phyloP scores from a whole-genome alignment of 1,140 invertebrate species.

The Drosophila rhopaloa region DNA sequence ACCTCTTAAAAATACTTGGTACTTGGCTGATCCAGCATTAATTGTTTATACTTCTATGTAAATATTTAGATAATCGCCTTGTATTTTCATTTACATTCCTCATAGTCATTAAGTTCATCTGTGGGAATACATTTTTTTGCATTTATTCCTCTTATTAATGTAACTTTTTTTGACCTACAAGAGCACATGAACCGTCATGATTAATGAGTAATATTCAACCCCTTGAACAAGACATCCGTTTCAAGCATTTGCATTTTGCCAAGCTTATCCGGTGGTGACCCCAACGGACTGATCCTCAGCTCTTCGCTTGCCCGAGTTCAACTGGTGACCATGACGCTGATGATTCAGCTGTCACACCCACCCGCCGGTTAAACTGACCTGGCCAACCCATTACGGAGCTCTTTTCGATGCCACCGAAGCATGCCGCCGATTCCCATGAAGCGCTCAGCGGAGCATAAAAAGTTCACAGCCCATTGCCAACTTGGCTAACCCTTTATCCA shows the following conservation, averaged over 20 bases:
- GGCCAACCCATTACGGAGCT: conserved; percentile 22
- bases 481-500: conserved; percentile 12
- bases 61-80: no score
- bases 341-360: conserved; percentile 23
- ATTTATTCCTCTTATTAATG: no score
- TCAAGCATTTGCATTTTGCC: not conserved
- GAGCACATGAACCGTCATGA: not conserved
- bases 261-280: conserved; percentile 9
- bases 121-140: no score
- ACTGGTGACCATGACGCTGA: conserved; percentile 6
- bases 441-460: conserved; percentile 61
- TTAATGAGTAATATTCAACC: not conserved
- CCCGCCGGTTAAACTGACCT: conserved; percentile 19
- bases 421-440: conserved; percentile 57
- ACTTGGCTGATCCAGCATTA: no score
- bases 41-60: no score
- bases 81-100: no score
- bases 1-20: not conserved
- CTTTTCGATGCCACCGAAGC: conserved; percentile 38
- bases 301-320: not conserved
- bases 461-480: conserved; percentile 46
- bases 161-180: no score
- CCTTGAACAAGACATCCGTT: not conserved
- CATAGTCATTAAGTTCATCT: no score
- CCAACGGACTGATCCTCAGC: conserved; percentile 6